Base-by-base conservation (phyloP, 2,113 vertebrate species). In the Neolamprologus brichardi region DNA sequence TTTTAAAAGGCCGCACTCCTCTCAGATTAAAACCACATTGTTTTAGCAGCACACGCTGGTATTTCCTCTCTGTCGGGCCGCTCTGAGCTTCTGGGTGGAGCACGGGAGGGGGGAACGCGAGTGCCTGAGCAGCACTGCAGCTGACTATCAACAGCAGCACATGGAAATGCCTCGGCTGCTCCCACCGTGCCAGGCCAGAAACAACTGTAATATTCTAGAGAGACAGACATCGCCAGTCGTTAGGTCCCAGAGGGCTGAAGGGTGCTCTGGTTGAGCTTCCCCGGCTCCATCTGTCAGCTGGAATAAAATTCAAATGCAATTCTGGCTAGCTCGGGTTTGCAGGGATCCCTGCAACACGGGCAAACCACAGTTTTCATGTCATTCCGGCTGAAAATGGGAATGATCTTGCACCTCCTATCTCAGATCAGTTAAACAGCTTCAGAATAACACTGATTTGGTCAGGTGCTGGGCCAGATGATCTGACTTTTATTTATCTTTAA, bases 11-110 rank as follows among this genome's bases (percentile, higher is more conserved):
- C 64, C 6, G 12, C 51, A 2, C 64, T 82, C 75, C 34, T 77
- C 87, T 88, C 83, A 81, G 88, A 92, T 91, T 92, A 32, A 91
- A 92, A 90, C 93, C 91, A 92, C 92, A 94, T 92, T 91, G 91
- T 87, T 94, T 88, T n/a, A 90, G 90, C 94, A 94, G 91, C 91
- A 82, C 90, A 83, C 56, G 83, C 78, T 95, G 94, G 93, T 91
- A 93, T 94, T 94, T 94, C 93, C 92, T 94, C 84, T 86, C 17
- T 2, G 83, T 23, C 84, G 15, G 81, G 6, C 34, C 2, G 23
- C 79, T 82, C 39, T 3, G 82, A 64, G 84, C 82, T 20, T 89
- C 67, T 72, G 89, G 88, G 87, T 80, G 87, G 90, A 91, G 92
- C 79, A 3, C 17, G 44, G 23, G 32, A 70, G 23, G 39, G 82